Evolutionary conservation across 1,140 invertebrate genomes (phyloP).

Genomic region (Aphidius ervi): DNA sequence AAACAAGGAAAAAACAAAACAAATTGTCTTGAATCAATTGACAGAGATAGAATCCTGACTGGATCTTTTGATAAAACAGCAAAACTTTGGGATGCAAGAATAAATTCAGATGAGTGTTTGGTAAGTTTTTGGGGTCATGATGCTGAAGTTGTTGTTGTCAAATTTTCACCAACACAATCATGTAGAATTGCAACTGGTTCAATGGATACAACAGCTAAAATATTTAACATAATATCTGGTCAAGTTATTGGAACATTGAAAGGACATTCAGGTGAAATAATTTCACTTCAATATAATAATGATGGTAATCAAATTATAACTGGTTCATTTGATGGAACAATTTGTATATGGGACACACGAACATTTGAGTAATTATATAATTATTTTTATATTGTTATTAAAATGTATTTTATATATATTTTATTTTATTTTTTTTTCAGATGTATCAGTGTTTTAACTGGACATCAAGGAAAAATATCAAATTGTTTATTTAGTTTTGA

Average conservation of each 20-base stretch:
- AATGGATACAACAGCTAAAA: slow-evolving; percentile 69
- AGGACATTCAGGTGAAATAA: slow-evolving; percentile 71
- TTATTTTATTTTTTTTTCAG: slow-evolving; percentile 44
- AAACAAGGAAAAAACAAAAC: slow-evolving; percentile 1
- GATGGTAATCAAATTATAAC: slow-evolving; percentile 68
- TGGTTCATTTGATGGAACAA: slow-evolving; percentile 74
- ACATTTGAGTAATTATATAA: slow-evolving; percentile 58
- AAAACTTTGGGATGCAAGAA: slow-evolving; percentile 63
- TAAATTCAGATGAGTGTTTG: slow-evolving; percentile 60
- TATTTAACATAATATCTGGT: slow-evolving; percentile 58
- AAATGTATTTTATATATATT: too few species aligned
- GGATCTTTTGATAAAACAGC: slow-evolving; percentile 79
- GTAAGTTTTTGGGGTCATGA: slow-evolving; percentile 68
- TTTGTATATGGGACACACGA: slow-evolving; percentile 71
- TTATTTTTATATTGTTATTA: neutral
- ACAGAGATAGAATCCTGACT: slow-evolving; percentile 70
- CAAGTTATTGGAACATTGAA: slow-evolving; percentile 59
- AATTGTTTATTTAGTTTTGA: slow-evolving; percentile 74
- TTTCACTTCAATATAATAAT: slow-evolving; percentile 67
- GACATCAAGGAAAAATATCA: slow-evolving; percentile 70
- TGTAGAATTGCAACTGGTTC: slow-evolving; percentile 66
- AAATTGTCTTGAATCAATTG: slow-evolving; percentile 11
- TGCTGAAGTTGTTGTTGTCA: slow-evolving; percentile 67
- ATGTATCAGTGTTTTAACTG: slow-evolving; percentile 59
- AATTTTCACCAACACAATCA: slow-evolving; percentile 62